Evolutionary conservation across 2,888 invertebrate genomes (phyloP).

Genomic region (Cordilura impudica): DNA sequence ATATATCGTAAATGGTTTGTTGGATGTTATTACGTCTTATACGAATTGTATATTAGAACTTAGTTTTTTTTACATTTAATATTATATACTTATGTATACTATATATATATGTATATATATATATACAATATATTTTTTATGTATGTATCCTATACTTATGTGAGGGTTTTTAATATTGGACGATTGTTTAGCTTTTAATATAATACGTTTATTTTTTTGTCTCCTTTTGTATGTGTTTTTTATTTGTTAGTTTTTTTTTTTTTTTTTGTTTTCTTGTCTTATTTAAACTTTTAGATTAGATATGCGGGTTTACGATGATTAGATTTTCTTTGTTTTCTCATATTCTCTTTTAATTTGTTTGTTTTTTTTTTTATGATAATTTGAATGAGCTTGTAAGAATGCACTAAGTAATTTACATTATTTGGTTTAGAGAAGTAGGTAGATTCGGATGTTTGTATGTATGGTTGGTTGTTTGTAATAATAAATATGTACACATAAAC

Average conservation of each 20-base stretch:
- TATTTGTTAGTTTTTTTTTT: constrained; percentile 4
- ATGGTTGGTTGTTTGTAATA: constrained; percentile 12
- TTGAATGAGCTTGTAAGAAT: constrained; percentile 11
- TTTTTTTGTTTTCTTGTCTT: constrained; percentile 18
- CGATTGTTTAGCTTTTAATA: constrained; percentile 28
- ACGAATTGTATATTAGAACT: background rate
- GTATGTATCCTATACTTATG: background rate
- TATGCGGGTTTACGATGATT: constrained; percentile 39
- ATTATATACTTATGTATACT: too few species aligned
- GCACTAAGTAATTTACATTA: constrained; percentile 7
- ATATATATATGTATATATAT: too few species aligned
- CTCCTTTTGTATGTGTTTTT: constrained; percentile 33
- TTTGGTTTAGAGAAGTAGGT: background rate
- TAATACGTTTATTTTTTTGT: background rate
- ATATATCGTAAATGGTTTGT: too few species aligned
- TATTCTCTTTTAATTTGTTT: constrained; percentile 15
- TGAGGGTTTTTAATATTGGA: background rate
- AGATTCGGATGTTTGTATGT: constrained; percentile 5
- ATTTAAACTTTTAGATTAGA: constrained; percentile 64
- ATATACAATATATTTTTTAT: too few species aligned
- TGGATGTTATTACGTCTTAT: too few species aligned
- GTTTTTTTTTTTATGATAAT: background rate
- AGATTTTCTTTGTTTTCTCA: constrained; percentile 3
- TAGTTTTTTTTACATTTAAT: background rate
- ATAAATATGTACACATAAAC: constrained; percentile 15